Base-by-base conservation (phyloP, 2,888 invertebrate species). In the Hypomecis atomaria region DNA sequence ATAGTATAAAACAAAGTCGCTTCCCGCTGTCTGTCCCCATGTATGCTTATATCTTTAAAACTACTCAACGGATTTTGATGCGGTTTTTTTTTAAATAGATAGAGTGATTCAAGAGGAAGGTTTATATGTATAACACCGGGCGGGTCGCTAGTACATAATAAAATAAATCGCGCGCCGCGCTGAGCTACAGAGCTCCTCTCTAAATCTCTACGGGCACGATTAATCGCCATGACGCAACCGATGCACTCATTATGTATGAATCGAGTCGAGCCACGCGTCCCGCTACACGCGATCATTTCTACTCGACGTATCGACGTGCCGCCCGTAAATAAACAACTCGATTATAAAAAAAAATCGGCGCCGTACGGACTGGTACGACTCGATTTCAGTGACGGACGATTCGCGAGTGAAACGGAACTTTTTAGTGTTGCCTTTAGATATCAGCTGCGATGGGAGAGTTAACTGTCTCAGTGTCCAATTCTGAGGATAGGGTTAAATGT, bases 181-280 rank as follows among this genome's bases (percentile, higher is more conserved):
- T 3, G 23, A 23, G 23, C 23, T 1, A 23, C n/a, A n/a, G n/a
- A n/a, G n/a, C 23, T 23, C 23, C 23, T 23, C 23, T 23, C 23
- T 23, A 23, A 23, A 23, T 23, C 23, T 23, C 23, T 23, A 23
- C 23, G 23, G 23, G 23, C 3, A 2, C 23, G 59, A 64, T 64
- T 65, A 59, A 56, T 60, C 48, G 45, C 3, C 54, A 34, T 64
- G 63, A 64, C 54, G 63, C 38, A 59, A 64, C 11, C 61, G 52
- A 57, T 59, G 63, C 59, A 59, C 59, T 65, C 65, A 48, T 60
- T 61, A 65, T 52, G 53, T 48, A 45, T 36, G 44, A 10, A 33
- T n/a, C 44, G 40, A 33, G 11, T 34, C 10, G 6, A 57, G 37
- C 40, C 34, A 45, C 48, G 57, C 53, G 36, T 23, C 42, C 45